Evolutionary conservation across 2,888 invertebrate genomes (phyloP), one percentile per base, ranked within the genome.

Genomic region (Hirtodrosophila alboralis): DNA sequence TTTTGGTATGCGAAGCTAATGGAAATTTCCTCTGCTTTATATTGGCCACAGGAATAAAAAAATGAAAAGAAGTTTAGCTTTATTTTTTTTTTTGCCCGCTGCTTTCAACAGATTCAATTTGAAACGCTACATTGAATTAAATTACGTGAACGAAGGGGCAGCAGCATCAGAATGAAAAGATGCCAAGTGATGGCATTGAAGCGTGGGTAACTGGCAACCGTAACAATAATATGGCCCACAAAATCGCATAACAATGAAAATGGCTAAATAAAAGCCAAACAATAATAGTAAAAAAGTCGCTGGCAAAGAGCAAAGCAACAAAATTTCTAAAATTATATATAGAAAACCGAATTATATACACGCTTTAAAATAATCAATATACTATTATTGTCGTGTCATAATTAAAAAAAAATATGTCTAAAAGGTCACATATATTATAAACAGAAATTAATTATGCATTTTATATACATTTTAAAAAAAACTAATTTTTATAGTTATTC

Each of bases 121-220:
- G 84, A 69, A 79, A 79, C 84, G 84, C 74, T 65, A 84, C 81
- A 81, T 85, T 81, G 75, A 81, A 84, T 86, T 84, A 84, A 84
- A 76, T 79, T 74, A 74, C 73, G 63, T 73, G 77, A 61, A 64
- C 47, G 53, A 60, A 61, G 56, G 72, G 51, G 28, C 8, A 10
- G 37, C 31, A 33, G 47, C 8, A 30, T 30, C 28, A 27, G 33
- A 7, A 10, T 9, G 38, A 49, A 58, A 67, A 58, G 64, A 67
- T 66, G 56, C 59, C 56, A 60, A 68, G 37, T 34, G 49, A 54
- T 59, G 56, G 59, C 70, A 62, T 49, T 74, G 69, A 68, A 52
- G 67, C 73, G 68, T 61, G 65, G 77, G 59, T 54, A 79, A 84
- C 73, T 60, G 76, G 59, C 84, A 77, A 68, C 73, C 80, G 62